Percentiles rank a stretch among this genome's conserved stretches.
phyloP scores from a whole-genome alignment of 1,140 invertebrate genomes.

The Matsumurasca onukii region DNA sequence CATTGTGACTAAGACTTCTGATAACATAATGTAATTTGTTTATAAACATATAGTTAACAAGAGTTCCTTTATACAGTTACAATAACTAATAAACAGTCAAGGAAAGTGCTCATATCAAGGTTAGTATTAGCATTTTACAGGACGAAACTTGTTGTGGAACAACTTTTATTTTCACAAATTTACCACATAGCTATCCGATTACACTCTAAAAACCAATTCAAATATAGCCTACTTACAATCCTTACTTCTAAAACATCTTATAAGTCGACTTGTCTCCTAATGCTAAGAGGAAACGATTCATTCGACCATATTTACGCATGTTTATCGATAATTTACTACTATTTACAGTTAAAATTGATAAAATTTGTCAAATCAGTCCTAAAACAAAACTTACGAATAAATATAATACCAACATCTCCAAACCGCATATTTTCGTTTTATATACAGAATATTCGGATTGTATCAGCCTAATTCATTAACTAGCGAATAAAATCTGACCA shows the following conservation, averaged over 20 bases:
- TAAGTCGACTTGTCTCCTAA: not conserved
- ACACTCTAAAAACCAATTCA: slow-evolving; percentile 1
- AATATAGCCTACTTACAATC: slow-evolving; percentile 17
- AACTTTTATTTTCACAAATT: not conserved
- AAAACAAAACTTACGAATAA: slow-evolving; percentile 27
- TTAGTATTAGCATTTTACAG: slow-evolving; percentile 15
- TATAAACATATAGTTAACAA: slow-evolving; percentile 26
- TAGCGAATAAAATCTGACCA: slow-evolving; percentile 22
- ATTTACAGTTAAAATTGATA: slow-evolving; percentile 22
- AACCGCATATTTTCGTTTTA: not conserved
- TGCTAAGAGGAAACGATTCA: slow-evolving; percentile 7
- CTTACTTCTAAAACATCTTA: slow-evolving; percentile 19
- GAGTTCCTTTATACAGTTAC: not conserved
- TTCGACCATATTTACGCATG: slow-evolving; percentile 9
- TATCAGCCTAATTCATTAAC: not conserved
- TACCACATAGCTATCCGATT: slow-evolving; percentile 7
- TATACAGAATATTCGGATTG: not conserved
- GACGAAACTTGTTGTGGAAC: slow-evolving; percentile 24
- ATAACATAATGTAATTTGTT: slow-evolving; percentile 19
- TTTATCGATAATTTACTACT: slow-evolving; percentile 17
- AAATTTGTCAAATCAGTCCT: slow-evolving; percentile 24
- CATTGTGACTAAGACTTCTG: not conserved
- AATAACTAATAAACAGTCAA: slow-evolving; percentile 10
- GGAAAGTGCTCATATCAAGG: not conserved
- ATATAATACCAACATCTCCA: slow-evolving; percentile 23